Evolutionary conservation across 2,888 invertebrate species (phyloP).

Genomic region (Pheosia tremula): DNA sequence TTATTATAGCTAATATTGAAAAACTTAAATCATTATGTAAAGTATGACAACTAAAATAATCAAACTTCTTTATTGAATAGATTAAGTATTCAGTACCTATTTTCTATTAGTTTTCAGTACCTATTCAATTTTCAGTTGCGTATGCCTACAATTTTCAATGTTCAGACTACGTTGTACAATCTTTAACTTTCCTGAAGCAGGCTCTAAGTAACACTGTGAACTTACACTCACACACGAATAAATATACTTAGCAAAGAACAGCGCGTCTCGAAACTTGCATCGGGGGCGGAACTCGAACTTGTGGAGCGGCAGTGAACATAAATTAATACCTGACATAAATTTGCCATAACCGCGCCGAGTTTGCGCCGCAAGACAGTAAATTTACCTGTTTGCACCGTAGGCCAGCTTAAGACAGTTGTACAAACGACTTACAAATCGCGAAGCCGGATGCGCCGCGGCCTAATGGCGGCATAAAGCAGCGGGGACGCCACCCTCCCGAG

Average conservation of each 20-base stretch:
- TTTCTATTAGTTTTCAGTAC: too few species aligned
- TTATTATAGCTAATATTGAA: neutral
- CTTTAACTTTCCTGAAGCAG: neutral
- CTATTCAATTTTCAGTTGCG: too few species aligned
- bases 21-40: neutral
- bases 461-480: constrained; percentile 74
- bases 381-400: constrained; percentile 62
- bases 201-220: constrained; percentile 33
- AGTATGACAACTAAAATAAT: too few species aligned
- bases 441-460: constrained; percentile 63
- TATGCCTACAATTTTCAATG: neutral
- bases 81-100: too few species aligned
- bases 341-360: constrained; percentile 79
- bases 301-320: constrained; percentile 73
- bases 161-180: neutral
- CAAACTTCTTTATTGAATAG: too few species aligned
- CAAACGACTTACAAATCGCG: constrained; percentile 74
- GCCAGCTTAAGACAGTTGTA: constrained; percentile 66
- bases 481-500: constrained; percentile 58
- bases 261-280: constrained; percentile 57
- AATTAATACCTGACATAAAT: constrained; percentile 84
- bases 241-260: constrained; percentile 66
- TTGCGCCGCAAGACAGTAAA: constrained; percentile 46
- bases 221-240: constrained; percentile 61
- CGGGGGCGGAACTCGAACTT: constrained; percentile 62